Conservation (phyloP, 2,888 invertebrate species). For the Pimpla rufipes region DNA sequence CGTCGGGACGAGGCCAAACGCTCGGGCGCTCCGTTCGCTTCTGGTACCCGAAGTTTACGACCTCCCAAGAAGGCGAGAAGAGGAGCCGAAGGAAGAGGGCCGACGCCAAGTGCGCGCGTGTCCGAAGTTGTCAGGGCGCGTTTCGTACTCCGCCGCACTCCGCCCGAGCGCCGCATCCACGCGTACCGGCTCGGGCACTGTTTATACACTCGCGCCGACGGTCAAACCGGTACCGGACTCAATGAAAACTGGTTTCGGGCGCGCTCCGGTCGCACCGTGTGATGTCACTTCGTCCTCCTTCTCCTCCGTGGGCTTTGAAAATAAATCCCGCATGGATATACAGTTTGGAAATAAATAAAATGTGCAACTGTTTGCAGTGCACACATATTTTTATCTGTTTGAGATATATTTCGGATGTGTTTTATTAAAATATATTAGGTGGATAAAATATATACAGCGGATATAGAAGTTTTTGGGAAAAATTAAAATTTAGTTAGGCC, state of each 20-base stretch:
- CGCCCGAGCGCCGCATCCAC: conserved; percentile 12
- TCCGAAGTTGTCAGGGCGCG: conserved; percentile 36
- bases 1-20: neutral
- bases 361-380: too few species aligned
- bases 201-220: conserved; percentile 37
- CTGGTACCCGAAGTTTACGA: conserved; percentile 58
- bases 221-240: conserved; percentile 77
- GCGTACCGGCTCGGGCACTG: conserved; percentile 19
- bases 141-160: conserved; percentile 37
- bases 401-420: too few species aligned
- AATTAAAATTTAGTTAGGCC: too few species aligned
- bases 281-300: conserved; percentile 75
- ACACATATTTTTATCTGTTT: too few species aligned
- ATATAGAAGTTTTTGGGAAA: too few species aligned
- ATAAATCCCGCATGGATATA: too few species aligned
- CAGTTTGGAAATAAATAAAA: too few species aligned
- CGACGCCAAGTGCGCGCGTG: conserved; percentile 29
- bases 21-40: conserved; percentile 29
- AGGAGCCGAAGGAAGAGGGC: conserved; percentile 12
- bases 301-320: conserved; percentile 21
- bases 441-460: too few species aligned
- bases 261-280: conserved; percentile 70
- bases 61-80: conserved; percentile 55
- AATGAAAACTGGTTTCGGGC: conserved; percentile 77
- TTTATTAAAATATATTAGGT: too few species aligned